Evolutionary conservation across 2,113 vertebrate species (phyloP).

Genomic region (Lamprotornis superbus): DNA sequence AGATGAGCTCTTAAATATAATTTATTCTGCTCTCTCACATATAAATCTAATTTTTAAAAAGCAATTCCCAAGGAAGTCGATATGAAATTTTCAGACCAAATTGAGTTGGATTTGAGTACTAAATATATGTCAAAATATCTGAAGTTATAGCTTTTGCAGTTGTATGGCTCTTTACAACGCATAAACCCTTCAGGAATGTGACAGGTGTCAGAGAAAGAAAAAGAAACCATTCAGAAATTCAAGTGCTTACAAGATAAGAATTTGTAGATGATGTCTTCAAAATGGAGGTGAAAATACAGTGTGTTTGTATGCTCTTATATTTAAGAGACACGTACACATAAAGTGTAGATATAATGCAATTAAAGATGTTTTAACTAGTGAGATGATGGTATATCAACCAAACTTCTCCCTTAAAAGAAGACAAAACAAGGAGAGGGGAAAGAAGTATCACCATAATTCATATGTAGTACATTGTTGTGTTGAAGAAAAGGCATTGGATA

Average conservation of each 20-base stretch:
- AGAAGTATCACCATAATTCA: not conserved
- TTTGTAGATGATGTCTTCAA: not conserved
- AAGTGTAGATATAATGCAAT: not conserved
- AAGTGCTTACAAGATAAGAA: not conserved
- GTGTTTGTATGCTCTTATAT: not conserved
- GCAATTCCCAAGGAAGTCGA: not conserved
- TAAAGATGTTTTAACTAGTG: not conserved
- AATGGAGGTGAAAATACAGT: not conserved
- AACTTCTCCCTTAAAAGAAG: not conserved
- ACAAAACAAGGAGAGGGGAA: rapidly evolving
- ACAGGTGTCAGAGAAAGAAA: not conserved
- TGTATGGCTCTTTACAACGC: not conserved
- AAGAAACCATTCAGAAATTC: not conserved
- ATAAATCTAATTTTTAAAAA: not conserved
- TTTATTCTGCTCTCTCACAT: not conserved
- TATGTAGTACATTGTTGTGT: not conserved
- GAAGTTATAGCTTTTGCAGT: not conserved
- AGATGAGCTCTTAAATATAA: not conserved
- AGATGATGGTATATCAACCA: not conserved
- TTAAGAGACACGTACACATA: not conserved
- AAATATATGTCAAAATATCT: not conserved
- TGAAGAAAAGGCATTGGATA: not conserved
- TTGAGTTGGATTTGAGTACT: not conserved
- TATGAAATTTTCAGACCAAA: not conserved
- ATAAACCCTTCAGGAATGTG: not conserved